A percentile compares a stretch with the other conserved stretches of the same genome.
phyloP scores from a whole-genome alignment of 2,113 vertebrate species.

The Cyrtonyx montezumae region DNA sequence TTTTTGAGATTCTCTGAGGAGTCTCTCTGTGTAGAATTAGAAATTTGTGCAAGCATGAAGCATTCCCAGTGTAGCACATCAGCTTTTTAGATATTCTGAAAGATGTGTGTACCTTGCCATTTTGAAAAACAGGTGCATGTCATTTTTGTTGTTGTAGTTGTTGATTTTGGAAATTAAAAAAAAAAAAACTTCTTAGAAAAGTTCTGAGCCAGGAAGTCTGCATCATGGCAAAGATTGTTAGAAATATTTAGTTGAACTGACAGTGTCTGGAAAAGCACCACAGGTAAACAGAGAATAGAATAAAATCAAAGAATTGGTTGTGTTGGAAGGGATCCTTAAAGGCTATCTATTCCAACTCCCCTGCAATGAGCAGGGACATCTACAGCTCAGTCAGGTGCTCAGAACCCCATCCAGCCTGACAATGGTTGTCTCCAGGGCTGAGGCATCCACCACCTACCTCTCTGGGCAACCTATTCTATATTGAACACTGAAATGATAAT shows the following conservation, averaged over 20 bases:
- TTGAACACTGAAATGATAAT: not conserved
- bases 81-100: not conserved
- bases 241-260: not conserved
- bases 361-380: no score
- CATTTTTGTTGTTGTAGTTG: not conserved
- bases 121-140: not conserved
- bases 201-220: not conserved
- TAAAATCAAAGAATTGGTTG: no score
- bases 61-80: not conserved
- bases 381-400: no score
- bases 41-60: not conserved
- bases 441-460: no score
- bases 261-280: not conserved
- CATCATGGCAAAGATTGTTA: not conserved
- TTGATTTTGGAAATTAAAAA: not conserved
- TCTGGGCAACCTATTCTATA: no score
- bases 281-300: not conserved
- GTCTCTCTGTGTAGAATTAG: not conserved
- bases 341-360: no score
- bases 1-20: not conserved
- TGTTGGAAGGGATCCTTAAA: no score
- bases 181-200: not conserved
- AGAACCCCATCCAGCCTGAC: no score
- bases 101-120: not conserved
- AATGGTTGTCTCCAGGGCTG: no score